Percentiles rank a stretch among this genome's conserved stretches.
phyloP scores from a whole-genome alignment of 1,140 invertebrate genomes.

The Sycophila sp. region DNA sequence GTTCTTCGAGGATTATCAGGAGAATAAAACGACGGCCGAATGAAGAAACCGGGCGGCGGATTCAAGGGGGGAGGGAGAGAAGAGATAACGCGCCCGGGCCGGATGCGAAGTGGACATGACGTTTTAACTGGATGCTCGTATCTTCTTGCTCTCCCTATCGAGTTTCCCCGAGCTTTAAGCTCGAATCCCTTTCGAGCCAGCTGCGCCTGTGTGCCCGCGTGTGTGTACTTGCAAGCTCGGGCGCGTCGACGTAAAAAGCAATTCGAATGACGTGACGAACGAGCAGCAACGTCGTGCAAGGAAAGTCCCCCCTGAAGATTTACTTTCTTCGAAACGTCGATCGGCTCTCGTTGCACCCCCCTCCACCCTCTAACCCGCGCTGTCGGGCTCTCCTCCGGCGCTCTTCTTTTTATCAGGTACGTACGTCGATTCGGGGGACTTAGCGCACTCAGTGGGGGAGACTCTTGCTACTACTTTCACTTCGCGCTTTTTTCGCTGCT shows the following conservation, averaged over 20 bases:
- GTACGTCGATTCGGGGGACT: slow-evolving; percentile 9
- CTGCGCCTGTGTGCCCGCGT: background rate
- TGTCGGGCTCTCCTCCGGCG: background rate
- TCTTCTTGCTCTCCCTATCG: slow-evolving; percentile 41
- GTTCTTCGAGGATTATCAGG: slow-evolving; percentile 24
- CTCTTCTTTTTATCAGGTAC: slow-evolving; percentile 1
- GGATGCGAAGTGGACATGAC: slow-evolving; percentile 28
- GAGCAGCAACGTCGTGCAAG: slow-evolving; percentile 40
- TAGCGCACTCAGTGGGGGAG: background rate
- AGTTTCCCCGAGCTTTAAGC: slow-evolving; percentile 44
- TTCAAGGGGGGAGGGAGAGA: background rate
- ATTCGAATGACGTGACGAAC: slow-evolving; percentile 49
- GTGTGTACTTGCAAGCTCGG: background rate
- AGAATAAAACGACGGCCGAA: slow-evolving; percentile 19
- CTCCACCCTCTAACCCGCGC: background rate
- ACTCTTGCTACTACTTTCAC: background rate
- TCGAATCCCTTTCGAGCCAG: slow-evolving; percentile 26
- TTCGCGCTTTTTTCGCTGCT: no score
- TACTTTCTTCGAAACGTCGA: slow-evolving; percentile 25
- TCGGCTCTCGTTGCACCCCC: background rate
- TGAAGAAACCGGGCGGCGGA: slow-evolving; percentile 31
- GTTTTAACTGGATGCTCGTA: slow-evolving; percentile 37
- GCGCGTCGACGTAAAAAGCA: slow-evolving; percentile 47
- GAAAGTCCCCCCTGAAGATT: slow-evolving; percentile 16
- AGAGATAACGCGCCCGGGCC: slow-evolving; percentile 7